Evolutionary conservation across 2,113 vertebrate genomes (phyloP).

Genomic region (Leptobrachium ailaonicum): DNA sequence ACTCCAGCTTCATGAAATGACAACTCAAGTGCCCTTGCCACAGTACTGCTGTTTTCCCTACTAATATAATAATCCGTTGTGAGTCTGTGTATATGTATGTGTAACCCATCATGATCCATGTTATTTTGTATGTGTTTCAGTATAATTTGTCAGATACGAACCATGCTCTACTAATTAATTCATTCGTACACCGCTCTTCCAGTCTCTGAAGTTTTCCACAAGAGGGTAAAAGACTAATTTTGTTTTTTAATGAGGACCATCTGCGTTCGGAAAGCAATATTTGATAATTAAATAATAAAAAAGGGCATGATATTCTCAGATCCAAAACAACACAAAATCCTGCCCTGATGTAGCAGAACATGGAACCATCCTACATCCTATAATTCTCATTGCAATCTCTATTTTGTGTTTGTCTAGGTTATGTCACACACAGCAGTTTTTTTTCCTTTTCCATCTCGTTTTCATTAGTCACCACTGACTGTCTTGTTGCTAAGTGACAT

Average conservation of each 20-base stretch:
- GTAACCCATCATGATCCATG: constrained; percentile 37
- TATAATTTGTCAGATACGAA: constrained; percentile 61
- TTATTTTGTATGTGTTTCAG: constrained; percentile 53
- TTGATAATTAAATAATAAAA: constrained; percentile 40
- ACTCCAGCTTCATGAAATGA: background rate
- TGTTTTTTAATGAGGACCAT: constrained; percentile 70
- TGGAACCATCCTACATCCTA: background rate
- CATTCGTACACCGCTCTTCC: constrained; percentile 54
- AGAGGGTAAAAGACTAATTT: constrained; percentile 64
- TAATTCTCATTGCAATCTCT: background rate
- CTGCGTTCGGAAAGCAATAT: constrained; percentile 46
- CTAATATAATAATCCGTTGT: constrained; percentile 15
- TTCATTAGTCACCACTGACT: constrained; percentile 14
- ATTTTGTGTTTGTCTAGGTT: background rate
- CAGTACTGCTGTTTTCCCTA: background rate
- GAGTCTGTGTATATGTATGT: background rate
- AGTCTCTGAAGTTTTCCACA: constrained; percentile 62
- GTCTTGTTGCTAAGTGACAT: constrained; percentile 38
- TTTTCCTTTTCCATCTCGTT: background rate
- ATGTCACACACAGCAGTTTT: background rate
- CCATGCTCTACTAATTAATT: constrained; percentile 66
- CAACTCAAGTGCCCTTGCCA: background rate
- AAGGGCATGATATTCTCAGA: background rate
- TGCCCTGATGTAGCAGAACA: constrained; percentile 7
- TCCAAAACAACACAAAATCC: constrained; percentile 17